phyloP scores from a whole-genome alignment of 2,888 invertebrate species.

The Steinernema carpocapsae region DNA sequence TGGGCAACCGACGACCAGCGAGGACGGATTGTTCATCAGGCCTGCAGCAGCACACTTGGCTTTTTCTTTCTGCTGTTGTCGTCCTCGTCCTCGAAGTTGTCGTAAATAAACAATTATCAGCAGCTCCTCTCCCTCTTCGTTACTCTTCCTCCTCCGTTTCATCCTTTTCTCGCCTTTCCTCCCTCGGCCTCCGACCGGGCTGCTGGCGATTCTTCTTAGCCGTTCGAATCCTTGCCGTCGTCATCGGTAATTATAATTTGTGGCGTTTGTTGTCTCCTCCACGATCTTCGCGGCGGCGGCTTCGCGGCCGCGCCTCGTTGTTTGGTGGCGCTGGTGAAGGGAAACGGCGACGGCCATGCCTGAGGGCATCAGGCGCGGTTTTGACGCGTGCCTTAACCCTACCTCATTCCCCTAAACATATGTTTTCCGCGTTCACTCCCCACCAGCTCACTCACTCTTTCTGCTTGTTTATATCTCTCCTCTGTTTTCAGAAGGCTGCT shows the following conservation, averaged over 20 bases:
- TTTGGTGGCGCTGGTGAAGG: not conserved
- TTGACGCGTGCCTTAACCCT: not conserved
- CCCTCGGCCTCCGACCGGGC: not conserved
- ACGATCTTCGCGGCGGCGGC: no score
- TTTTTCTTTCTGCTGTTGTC: not conserved
- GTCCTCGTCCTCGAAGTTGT: not conserved
- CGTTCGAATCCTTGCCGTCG: not conserved
- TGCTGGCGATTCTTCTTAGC: no score
- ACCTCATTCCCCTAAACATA: conserved; percentile 10
- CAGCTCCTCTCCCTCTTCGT: not conserved
- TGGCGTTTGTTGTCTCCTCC: conserved; percentile 10
- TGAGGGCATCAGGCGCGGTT: conserved; percentile 4
- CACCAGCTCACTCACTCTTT: no score
- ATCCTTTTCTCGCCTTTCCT: not conserved
- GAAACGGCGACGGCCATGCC: not conserved
- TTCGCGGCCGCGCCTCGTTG: not conserved
- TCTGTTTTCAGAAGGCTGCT: conserved; percentile 1
- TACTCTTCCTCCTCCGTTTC: not conserved
- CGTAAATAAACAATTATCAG: conserved; percentile 28
- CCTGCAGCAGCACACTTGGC: not conserved
- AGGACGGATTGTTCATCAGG: conserved; percentile 11
- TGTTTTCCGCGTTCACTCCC: conserved; percentile 25
- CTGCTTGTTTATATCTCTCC: conserved; percentile 17
- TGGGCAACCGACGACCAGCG: not conserved
- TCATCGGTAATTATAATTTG: conserved; percentile 23